Percentiles rank a stretch among this genome's conserved stretches.
Evolutionary conservation across 2,113 vertebrate genomes (phyloP).

Genomic region (Lanius collurio): DNA sequence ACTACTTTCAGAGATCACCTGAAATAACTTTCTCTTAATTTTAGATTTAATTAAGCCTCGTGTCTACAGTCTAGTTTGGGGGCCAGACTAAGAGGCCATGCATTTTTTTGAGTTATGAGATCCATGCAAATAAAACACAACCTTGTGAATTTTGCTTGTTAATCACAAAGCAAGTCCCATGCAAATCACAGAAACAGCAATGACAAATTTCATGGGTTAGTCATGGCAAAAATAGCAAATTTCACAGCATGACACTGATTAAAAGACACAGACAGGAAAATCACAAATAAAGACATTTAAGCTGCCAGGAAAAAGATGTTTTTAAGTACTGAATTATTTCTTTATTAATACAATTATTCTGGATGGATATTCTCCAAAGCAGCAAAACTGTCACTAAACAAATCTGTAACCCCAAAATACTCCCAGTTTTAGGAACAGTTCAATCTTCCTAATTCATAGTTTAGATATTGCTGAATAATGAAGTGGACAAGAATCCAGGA

Average conservation of each 20-base stretch:
- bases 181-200: constrained; percentile 62
- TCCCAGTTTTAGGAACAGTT: neutral
- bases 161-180: constrained; percentile 20
- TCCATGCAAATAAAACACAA: neutral
- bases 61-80: neutral
- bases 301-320: constrained; percentile 43
- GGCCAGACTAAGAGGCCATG: neutral
- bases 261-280: constrained; percentile 50
- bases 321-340: neutral
- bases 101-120: neutral
- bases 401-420: neutral
- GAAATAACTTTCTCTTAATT: neutral
- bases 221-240: constrained; percentile 69
- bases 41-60: neutral
- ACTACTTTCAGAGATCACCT: neutral
- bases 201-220: constrained; percentile 71
- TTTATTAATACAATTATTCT: neutral
- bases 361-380: neutral
- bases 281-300: constrained; percentile 63
- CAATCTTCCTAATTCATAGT: neutral
- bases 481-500: neutral
- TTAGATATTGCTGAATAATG: neutral
- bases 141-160: neutral
- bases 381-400: neutral
- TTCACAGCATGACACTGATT: constrained; percentile 68